Conservation (phyloP, 2,888 invertebrate genomes). For the Athrips mouffetella region DNA sequence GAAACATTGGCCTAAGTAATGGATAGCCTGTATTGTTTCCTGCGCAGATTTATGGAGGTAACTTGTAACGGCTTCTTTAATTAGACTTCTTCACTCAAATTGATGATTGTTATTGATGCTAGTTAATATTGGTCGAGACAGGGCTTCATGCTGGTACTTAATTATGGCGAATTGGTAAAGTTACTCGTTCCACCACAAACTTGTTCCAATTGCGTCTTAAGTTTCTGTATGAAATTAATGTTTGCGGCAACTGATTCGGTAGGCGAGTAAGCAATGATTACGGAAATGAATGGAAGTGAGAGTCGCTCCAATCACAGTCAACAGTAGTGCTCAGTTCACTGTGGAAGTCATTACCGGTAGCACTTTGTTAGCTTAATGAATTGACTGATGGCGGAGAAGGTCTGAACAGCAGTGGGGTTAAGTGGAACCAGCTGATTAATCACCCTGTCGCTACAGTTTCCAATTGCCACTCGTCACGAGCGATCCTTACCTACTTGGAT, state of each 20-base stretch:
- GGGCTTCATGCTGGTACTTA: conserved; percentile 44
- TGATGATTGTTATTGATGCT: conserved; percentile 74
- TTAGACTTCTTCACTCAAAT: conserved; percentile 75
- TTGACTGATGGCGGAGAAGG: conserved; percentile 74
- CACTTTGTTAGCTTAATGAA: conserved; percentile 77
- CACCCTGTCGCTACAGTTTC: conserved; percentile 72
- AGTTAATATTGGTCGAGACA: conserved; percentile 53
- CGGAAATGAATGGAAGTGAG: conserved; percentile 13
- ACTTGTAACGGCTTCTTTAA: conserved; percentile 78
- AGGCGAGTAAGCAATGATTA: conserved; percentile 12
- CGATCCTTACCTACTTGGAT: conserved; percentile 50
- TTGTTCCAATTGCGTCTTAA: conserved; percentile 19
- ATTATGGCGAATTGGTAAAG: conserved; percentile 44
- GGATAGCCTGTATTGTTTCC: conserved; percentile 73
- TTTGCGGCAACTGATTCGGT: conserved; percentile 16
- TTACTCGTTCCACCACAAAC: conserved; percentile 32
- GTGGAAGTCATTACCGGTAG: conserved; percentile 71
- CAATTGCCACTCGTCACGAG: conserved; percentile 72
- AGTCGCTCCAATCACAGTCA: conserved; percentile 42
- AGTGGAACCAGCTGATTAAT: conserved; percentile 75
- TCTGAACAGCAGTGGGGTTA: conserved; percentile 73
- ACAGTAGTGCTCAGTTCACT: conserved; percentile 52
- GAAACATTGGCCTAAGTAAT: conserved; percentile 67
- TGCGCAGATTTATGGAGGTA: conserved; percentile 75
- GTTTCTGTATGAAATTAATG: conserved; percentile 25